Evolutionary conservation across 2,888 invertebrate genomes (phyloP).

Genomic region (Physocephala rufipes): DNA sequence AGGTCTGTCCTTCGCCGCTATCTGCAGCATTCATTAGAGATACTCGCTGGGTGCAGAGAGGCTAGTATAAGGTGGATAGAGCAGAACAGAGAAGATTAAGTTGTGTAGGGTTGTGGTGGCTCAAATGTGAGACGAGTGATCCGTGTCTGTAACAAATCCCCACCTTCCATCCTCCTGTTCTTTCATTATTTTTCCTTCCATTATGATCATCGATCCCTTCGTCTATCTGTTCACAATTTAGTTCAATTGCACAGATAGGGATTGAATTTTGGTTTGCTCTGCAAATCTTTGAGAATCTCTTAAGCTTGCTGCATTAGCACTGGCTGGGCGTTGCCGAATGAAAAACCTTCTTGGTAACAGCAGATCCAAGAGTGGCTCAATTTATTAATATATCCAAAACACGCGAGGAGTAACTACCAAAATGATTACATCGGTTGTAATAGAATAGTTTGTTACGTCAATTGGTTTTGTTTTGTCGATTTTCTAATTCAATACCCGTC

Average conservation of each 20-base stretch:
- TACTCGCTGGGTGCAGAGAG: slow-evolving; percentile 9
- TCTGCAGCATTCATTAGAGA: slow-evolving; percentile 24
- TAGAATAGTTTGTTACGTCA: background rate
- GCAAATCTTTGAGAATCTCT: slow-evolving; percentile 21
- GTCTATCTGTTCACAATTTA: slow-evolving; percentile 9
- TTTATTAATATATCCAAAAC: slow-evolving; percentile 25
- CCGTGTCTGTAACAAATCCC: background rate
- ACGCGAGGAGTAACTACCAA: slow-evolving; percentile 20
- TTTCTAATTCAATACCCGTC: background rate
- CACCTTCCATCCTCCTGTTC: background rate
- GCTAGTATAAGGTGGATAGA: background rate
- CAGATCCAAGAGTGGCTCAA: slow-evolving; percentile 20
- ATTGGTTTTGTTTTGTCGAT: background rate
- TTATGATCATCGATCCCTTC: too few relatives aligned
- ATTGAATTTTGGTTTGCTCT: background rate
- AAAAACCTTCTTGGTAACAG: slow-evolving; percentile 21
- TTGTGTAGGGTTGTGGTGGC: background rate
- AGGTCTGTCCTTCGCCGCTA: background rate
- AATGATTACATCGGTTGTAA: background rate
- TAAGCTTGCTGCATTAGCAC: background rate
- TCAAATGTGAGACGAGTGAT: background rate
- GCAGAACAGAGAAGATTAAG: background rate
- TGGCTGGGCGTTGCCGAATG: background rate
- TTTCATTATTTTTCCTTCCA: too few relatives aligned
- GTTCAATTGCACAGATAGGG: slow-evolving; percentile 9